Evolutionary conservation across 2,888 invertebrate genomes (phyloP), one percentile per base, ranked within the genome.

Genomic region (Conops quadrifasciatus): DNA sequence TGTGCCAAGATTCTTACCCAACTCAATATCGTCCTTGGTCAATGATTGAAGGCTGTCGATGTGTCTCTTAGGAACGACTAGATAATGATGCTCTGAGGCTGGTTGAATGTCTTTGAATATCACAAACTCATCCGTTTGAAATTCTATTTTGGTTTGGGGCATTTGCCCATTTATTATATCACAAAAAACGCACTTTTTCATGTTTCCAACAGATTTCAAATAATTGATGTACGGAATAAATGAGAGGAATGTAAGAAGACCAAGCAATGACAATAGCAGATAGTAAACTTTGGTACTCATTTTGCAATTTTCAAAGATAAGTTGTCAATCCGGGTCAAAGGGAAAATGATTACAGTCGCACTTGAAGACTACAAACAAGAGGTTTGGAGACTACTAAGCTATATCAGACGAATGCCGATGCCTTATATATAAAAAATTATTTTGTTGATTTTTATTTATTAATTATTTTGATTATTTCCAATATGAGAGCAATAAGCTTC

Each of bases 51-150:
- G 91, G 86, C 93, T 92, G 26, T 88, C 87, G 71, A 94, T 91
- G 83, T 97, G 97, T 56, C 87, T 86, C 81, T 91, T 93, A 0
- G 95, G 90, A 45, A 95, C 88, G 19, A 94, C 90, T 73, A 97
- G 87, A 80, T 91, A 91, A 82, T 97, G 97, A 84, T 91, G 89
- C 16, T 89, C 89, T 0, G 94, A 89, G 0, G 93, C 94, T 3
- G 97, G 97, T 80, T 91, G 91, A 15, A 90, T 95, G 80, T 97
- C 96, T 47, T 90, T 89, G 81, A 97, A 95, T 47, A 94, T 92
- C 11, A 92, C 89, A 51, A 93, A 86, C 59, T 92, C 89, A 0
- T 94, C 92, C 78, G 93, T 92, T 87, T 94, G 90, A 77, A 88
- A 90, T 67, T 92, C 84, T 73, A 92, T 88, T 78, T 90, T 89